Evolutionary conservation across 1,140 invertebrate genomes (phyloP).

Genomic region (Hypsibius dujardini): DNA sequence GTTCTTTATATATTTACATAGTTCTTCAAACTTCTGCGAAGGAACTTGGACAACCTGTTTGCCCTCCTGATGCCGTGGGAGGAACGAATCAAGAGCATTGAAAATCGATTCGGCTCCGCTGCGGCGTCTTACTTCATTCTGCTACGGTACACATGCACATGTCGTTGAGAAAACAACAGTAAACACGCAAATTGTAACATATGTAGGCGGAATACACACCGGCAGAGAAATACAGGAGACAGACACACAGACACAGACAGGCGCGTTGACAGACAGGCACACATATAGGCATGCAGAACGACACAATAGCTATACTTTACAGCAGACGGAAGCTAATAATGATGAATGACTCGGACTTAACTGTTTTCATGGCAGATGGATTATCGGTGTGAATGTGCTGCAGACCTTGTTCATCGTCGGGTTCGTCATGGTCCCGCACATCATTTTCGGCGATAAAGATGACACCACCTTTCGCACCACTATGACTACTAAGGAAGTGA

Average conservation of each 20-base stretch:
- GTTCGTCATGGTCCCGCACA: background rate
- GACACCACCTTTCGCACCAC: background rate
- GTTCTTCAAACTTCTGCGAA: background rate
- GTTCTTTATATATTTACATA: background rate
- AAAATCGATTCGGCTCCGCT: conserved; percentile 13
- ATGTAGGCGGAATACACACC: background rate
- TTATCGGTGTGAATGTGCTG: background rate
- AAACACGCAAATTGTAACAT: background rate
- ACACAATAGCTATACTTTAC: background rate
- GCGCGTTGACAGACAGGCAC: background rate
- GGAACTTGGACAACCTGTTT: background rate
- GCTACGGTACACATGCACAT: background rate
- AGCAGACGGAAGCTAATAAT: too few species aligned
- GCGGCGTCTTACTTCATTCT: conserved; percentile 14
- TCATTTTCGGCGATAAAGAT: background rate
- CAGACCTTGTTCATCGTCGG: background rate
- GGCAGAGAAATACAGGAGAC: background rate
- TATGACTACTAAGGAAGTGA: background rate
- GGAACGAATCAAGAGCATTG: conserved; percentile 1
- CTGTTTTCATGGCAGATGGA: background rate
- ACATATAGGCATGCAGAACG: background rate
- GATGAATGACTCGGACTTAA: too few species aligned
- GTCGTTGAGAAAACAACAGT: too few species aligned
- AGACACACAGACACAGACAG: background rate
- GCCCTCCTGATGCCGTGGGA: background rate